Evolutionary conservation across 1,140 invertebrate genomes (phyloP).

Genomic region (Drosophila nigromelanica): DNA sequence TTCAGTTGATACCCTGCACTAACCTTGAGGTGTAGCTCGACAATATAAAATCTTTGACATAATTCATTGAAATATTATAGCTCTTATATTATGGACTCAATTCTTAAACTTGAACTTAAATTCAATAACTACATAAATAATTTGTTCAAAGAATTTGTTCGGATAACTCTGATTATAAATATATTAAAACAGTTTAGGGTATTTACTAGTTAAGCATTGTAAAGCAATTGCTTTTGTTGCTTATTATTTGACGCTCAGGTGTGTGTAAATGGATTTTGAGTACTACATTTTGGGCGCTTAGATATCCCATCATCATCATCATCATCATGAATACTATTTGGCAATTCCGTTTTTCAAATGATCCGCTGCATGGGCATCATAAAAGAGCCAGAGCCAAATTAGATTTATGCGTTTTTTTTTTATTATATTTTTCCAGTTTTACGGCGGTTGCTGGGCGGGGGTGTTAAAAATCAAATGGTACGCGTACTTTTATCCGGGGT

Average conservation of each 20-base stretch:
- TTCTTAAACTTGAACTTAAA: too few relatives aligned
- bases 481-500: background rate
- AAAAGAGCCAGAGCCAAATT: slow-evolving; percentile 69
- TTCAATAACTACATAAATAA: too few relatives aligned
- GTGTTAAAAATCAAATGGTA: slow-evolving; percentile 11
- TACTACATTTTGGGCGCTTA: slow-evolving; percentile 51
- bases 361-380: slow-evolving; percentile 45
- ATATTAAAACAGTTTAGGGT: background rate
- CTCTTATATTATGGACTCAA: too few relatives aligned
- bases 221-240: background rate
- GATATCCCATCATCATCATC: slow-evolving; percentile 65
- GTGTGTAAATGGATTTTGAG: slow-evolving; percentile 76
- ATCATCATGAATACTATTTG: slow-evolving; percentile 46
- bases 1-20: slow-evolving; percentile 17
- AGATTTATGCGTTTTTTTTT: slow-evolving; percentile 70
- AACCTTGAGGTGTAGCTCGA: too few relatives aligned
- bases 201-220: background rate
- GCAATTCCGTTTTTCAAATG: slow-evolving; percentile 41
- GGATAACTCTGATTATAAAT: background rate
- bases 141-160: background rate
- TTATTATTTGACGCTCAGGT: slow-evolving; percentile 49
- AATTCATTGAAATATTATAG: too few relatives aligned
- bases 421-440: slow-evolving; percentile 49
- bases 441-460: slow-evolving; percentile 17
- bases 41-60: background rate